Evolutionary conservation across 2,888 invertebrate species (phyloP).

Genomic region (Apoda limacodes): DNA sequence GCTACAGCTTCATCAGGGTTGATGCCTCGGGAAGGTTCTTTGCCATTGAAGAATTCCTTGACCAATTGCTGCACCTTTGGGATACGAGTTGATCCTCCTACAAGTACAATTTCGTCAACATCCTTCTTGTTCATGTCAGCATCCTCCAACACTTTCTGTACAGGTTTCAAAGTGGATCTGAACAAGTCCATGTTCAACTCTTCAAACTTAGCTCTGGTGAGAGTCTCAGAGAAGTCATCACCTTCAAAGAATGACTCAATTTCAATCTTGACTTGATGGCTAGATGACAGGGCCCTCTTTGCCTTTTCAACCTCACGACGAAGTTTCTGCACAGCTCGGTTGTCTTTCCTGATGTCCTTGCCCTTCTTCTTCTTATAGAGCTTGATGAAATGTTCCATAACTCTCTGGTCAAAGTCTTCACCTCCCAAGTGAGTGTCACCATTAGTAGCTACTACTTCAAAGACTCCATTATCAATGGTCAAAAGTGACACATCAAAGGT

Average conservation of each 20-base stretch:
- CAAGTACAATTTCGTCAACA: constrained; percentile 98
- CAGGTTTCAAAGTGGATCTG: constrained; percentile 94
- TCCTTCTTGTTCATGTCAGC: constrained; percentile 99
- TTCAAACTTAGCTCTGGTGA: constrained; percentile 98
- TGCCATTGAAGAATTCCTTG: constrained; percentile 96
- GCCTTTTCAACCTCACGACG: constrained; percentile 98
- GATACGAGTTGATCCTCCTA: constrained; percentile 99
- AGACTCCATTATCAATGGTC: constrained; percentile 98
- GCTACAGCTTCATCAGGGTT: constrained; percentile 99
- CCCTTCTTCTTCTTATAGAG: constrained; percentile 99
- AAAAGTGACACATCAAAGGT: constrained; percentile 98
- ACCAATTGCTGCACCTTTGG: constrained; percentile 96
- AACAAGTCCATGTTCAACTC: constrained; percentile 95
- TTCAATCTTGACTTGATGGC: constrained; percentile 97
- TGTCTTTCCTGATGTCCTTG: constrained; percentile 95
- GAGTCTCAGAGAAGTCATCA: constrained; percentile 97
- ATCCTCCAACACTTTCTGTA: constrained; percentile 96
- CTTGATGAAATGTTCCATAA: constrained; percentile 99
- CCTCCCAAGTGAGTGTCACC: constrained; percentile 99
- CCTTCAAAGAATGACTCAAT: constrained; percentile 99
- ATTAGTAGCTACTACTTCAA: constrained; percentile 92
- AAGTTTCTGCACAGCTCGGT: constrained; percentile 94
- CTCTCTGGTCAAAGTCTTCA: constrained; percentile 98
- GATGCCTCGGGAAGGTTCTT: constrained; percentile 97
- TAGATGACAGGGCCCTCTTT: constrained; percentile 93